Evolutionary conservation across 2,888 invertebrate genomes (phyloP).

Genomic region (Plagodis pulveraria): DNA sequence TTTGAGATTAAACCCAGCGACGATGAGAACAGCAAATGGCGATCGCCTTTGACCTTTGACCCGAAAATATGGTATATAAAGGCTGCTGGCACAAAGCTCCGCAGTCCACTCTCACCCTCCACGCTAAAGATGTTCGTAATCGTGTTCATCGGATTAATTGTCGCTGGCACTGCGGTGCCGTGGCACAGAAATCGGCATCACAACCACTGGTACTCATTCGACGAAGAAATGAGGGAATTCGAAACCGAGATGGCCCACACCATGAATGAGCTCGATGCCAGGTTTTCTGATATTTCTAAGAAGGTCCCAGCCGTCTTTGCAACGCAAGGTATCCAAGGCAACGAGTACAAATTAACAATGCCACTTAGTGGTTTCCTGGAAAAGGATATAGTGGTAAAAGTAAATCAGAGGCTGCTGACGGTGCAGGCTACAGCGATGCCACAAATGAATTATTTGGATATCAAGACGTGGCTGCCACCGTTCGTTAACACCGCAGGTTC

Average conservation of each 20-base stretch:
- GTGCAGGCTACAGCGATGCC: conserved; percentile 61
- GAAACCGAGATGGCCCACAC: conserved; percentile 59
- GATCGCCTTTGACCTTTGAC: conserved; percentile 58
- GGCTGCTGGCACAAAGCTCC: conserved; percentile 31
- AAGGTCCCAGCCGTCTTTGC: conserved; percentile 53
- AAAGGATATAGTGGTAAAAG: conserved; percentile 70
- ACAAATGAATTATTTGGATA: conserved; percentile 53
- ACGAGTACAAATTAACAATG: conserved; percentile 62
- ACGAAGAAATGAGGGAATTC: conserved; percentile 52
- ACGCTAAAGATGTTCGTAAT: no score
- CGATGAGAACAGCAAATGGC: conserved; percentile 48
- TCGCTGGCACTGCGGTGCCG: neutral
- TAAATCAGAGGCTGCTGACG: conserved; percentile 64
- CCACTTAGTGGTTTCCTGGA: conserved; percentile 59
- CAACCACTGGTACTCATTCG: conserved; percentile 32
- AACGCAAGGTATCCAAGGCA: conserved; percentile 52
- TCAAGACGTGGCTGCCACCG: conserved; percentile 55
- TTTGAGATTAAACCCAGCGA: conserved; percentile 23
- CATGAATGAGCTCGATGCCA: conserved; percentile 55
- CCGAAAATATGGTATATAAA: conserved; percentile 43
- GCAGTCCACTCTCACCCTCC: neutral
- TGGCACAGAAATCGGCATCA: conserved; percentile 10
- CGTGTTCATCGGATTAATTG: no score
- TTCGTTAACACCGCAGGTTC: conserved; percentile 57
- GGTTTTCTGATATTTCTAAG: conserved; percentile 52